Evolutionary conservation across 1,140 invertebrate species (phyloP).

Genomic region (Condylostylus longicornis): DNA sequence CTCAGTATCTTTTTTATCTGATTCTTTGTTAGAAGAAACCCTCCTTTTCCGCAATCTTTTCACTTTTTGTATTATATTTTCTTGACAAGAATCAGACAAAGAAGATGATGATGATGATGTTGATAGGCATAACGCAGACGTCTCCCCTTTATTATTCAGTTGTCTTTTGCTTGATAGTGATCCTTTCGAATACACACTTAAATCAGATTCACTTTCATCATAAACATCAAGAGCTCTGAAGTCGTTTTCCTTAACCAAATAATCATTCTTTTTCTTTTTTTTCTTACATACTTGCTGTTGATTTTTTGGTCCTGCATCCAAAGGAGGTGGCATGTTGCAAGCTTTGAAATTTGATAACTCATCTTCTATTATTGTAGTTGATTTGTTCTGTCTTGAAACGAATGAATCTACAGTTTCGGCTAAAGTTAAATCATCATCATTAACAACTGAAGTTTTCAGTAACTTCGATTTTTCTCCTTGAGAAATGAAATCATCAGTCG

Average conservation of each 20-base stretch:
- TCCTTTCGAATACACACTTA: conserved; percentile 23
- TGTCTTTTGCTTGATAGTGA: conserved; percentile 10
- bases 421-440: conserved; percentile 22
- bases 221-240: conserved; percentile 27
- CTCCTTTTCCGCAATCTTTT: conserved; percentile 26
- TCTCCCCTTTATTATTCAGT: conserved; percentile 10
- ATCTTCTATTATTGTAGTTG: not conserved
- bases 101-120: no score
- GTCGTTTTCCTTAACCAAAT: conserved; percentile 21
- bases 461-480: conserved; percentile 21
- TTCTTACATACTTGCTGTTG: conserved; percentile 15
- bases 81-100: conserved; percentile 14
- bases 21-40: conserved; percentile 16
- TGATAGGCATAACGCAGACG: conserved; percentile 12
- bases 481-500: conserved; percentile 27
- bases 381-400: not conserved
- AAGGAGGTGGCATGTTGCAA: conserved; percentile 5
- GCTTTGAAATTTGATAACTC: not conserved
- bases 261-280: conserved; percentile 16
- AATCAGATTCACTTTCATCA: conserved; percentile 29
- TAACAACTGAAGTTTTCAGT: conserved; percentile 11
- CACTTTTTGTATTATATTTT: conserved; percentile 12
- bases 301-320: not conserved
- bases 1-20: conserved; percentile 6
- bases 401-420: conserved; percentile 17